Conservation (phyloP, 2,888 invertebrate genomes). For the Oasisia sp. region DNA sequence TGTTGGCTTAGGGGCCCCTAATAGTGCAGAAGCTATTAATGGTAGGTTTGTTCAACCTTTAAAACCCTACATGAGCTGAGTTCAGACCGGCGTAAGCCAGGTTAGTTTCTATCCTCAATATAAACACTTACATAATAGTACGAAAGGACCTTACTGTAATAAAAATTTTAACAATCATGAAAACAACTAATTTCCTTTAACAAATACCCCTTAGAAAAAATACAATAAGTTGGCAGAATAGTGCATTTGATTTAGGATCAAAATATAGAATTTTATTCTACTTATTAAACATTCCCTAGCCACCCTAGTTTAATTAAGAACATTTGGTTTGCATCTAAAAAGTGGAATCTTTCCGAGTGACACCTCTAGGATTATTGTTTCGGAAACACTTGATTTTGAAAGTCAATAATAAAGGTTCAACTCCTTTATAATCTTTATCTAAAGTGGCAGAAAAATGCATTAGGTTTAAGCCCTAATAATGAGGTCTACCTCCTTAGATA, state of each 20-base stretch:
- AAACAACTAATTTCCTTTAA: conserved; percentile 24
- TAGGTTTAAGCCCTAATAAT: conserved; percentile 44
- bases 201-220: background rate
- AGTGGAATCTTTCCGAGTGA: conserved; percentile 37
- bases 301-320: conserved; percentile 40
- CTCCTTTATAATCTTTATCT: conserved; percentile 37
- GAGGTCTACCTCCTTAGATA: conserved; percentile 35
- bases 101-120: conserved; percentile 81
- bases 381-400: conserved; percentile 43
- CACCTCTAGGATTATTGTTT: conserved; percentile 36
- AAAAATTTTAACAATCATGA: conserved; percentile 24
- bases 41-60: conserved; percentile 76
- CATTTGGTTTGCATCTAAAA: conserved; percentile 38
- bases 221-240: conserved; percentile 72
- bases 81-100: conserved; percentile 87
- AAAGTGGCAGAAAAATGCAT: conserved; percentile 44
- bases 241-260: conserved; percentile 79
- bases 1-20: conserved; percentile 84
- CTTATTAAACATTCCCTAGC: conserved; percentile 27
- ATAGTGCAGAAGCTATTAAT: conserved; percentile 75
- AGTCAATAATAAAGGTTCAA: conserved; percentile 41
- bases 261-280: conserved; percentile 68
- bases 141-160: conserved; percentile 75
- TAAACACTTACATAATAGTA: conserved; percentile 74
- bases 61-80: conserved; percentile 88